Conservation (phyloP, 1,140 invertebrate genomes). For the Propsilocerus akamusi region DNA sequence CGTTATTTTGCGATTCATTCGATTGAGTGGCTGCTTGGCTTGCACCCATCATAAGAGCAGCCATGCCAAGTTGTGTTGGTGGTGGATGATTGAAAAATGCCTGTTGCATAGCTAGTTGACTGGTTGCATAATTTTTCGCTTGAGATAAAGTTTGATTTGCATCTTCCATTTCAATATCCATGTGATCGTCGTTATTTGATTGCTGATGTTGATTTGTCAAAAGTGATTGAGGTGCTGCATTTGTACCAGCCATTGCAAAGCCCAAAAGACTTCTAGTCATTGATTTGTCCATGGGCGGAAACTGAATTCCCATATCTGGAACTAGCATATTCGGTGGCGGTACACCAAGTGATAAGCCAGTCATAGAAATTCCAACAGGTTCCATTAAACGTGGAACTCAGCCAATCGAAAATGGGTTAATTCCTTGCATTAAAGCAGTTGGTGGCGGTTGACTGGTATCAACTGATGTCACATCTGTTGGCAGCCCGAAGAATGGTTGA, state of each 20-base stretch:
- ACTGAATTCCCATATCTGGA: slow-evolving; percentile 27
- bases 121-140: slow-evolving; percentile 9
- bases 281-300: slow-evolving; percentile 27
- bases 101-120: slow-evolving; percentile 14
- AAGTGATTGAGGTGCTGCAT: slow-evolving; percentile 11
- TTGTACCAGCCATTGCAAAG: slow-evolving; percentile 3
- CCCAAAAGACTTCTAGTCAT: slow-evolving; percentile 14
- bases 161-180: slow-evolving; percentile 42
- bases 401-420: slow-evolving; percentile 26
- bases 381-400: slow-evolving; percentile 26
- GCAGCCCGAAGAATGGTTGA: background rate
- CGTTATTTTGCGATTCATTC: too few species aligned
- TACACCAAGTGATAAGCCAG: slow-evolving; percentile 38
- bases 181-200: slow-evolving; percentile 34
- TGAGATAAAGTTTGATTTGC: slow-evolving; percentile 16
- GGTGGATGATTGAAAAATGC: slow-evolving; percentile 22
- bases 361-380: too few species aligned
- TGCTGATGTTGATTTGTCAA: slow-evolving; percentile 7
- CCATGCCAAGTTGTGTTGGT: background rate
- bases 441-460: slow-evolving; percentile 45
- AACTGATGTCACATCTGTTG: slow-evolving; percentile 21
- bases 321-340: slow-evolving; percentile 42
- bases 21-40: slow-evolving; percentile 9
- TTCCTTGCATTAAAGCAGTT: slow-evolving; percentile 26
- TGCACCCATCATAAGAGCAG: slow-evolving; percentile 8